phyloP scores from a whole-genome alignment of 2,888 invertebrate genomes.

The Ethmia dodecea region DNA sequence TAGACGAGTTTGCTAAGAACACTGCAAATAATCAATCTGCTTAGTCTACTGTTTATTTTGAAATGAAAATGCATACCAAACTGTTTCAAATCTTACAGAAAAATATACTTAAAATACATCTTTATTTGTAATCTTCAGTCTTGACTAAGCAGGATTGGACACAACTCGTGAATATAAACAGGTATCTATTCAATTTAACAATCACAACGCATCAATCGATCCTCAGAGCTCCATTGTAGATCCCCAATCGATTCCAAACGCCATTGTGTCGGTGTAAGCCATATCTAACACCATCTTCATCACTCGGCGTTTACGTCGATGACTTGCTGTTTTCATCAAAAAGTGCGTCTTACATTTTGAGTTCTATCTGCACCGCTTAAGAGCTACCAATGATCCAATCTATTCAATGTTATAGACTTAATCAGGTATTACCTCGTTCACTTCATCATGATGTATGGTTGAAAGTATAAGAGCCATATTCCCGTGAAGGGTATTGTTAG shows the following conservation, averaged over 20 bases:
- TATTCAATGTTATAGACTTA: neutral
- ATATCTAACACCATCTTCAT: constrained; percentile 52
- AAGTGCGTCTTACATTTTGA: constrained; percentile 2
- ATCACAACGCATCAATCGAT: constrained; percentile 34
- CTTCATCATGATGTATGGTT: neutral
- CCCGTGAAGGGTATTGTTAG: neutral
- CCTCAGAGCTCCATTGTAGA: constrained; percentile 36
- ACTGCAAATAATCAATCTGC: too few relatives aligned
- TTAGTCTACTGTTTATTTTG: too few relatives aligned
- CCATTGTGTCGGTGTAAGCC: too few relatives aligned
- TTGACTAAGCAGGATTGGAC: too few relatives aligned
- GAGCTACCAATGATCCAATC: too few relatives aligned
- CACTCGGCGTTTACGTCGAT: constrained; percentile 43
- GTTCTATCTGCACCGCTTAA: constrained; percentile 3
- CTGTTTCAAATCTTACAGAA: too few relatives aligned
- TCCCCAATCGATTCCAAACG: constrained; percentile 50
- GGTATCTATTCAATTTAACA: constrained; percentile 22
- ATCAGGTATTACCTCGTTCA: neutral
- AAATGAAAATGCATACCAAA: too few relatives aligned
- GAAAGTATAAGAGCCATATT: constrained; percentile 13
- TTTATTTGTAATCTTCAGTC: too few relatives aligned
- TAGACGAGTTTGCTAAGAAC: too few relatives aligned
- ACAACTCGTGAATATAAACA: constrained; percentile 8
- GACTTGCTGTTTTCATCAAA: constrained; percentile 38
- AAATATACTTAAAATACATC: too few relatives aligned